phyloP scores from a whole-genome alignment of 2,888 invertebrate species.

The Epinotia bilunana region DNA sequence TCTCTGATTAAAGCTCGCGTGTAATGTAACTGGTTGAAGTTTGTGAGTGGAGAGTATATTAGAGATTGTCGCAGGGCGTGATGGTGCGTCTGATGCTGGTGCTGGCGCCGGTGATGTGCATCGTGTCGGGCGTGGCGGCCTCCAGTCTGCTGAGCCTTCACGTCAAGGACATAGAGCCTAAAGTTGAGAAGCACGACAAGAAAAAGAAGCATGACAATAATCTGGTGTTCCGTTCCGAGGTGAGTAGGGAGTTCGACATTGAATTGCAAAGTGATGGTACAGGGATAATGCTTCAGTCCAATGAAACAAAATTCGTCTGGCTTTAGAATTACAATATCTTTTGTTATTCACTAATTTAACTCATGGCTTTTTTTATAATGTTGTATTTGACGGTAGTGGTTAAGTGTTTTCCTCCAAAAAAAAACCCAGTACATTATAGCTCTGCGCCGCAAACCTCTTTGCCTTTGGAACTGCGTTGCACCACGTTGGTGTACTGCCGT shows the following conservation, averaged over 20 bases:
- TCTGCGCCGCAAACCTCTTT: no score
- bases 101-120: constrained; percentile 99
- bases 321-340: no score
- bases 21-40: neutral
- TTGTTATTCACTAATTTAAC: no score
- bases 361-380: no score
- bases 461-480: no score
- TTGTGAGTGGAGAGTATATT: neutral
- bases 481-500: no score
- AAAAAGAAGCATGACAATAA: constrained; percentile 88
- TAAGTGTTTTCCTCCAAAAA: no score
- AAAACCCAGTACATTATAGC: no score
- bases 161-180: constrained; percentile 91
- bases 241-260: neutral
- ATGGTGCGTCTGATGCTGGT: constrained; percentile 99
- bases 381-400: no score
- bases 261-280: no score
- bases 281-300: no score
- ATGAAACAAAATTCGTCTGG: no score
- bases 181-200: constrained; percentile 87
- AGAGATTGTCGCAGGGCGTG: constrained; percentile 89
- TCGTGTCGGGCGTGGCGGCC: constrained; percentile 97
- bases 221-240: constrained; percentile 92
- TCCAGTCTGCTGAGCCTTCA: constrained; percentile 93
- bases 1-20: constrained; percentile 76